phyloP scores from a whole-genome alignment of 2,888 invertebrate genomes.

The Norana najaformis region DNA sequence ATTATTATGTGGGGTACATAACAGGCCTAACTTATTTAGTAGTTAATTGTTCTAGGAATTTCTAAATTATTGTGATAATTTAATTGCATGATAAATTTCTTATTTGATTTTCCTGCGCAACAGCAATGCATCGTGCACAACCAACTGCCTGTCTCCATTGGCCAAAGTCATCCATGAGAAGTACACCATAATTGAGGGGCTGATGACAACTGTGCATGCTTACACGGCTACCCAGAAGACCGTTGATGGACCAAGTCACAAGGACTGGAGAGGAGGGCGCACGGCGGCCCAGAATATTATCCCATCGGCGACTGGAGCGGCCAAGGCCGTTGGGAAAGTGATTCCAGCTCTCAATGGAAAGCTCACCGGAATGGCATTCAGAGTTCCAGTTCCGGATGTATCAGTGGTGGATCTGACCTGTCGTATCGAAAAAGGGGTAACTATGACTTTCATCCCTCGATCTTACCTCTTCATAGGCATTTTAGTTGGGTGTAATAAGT shows the following conservation, averaged over 20 bases:
- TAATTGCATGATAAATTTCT: background rate
- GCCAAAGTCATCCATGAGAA: conserved; percentile 96
- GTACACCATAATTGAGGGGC: conserved; percentile 88
- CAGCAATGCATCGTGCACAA: conserved; percentile 94
- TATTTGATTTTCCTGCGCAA: conserved; percentile 29
- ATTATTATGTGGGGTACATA: background rate
- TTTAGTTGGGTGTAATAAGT: too few relatives aligned
- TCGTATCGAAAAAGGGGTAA: conserved; percentile 60
- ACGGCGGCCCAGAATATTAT: conserved; percentile 98
- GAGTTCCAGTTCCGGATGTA: conserved; percentile 94
- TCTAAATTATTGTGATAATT: background rate
- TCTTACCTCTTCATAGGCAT: background rate
- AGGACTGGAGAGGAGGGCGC: conserved; percentile 96
- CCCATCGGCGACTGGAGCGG: conserved; percentile 96
- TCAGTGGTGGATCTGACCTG: conserved; percentile 97
- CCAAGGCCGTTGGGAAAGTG: conserved; percentile 98
- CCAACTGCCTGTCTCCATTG: conserved; percentile 94
- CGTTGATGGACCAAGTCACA: conserved; percentile 88
- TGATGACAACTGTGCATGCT: conserved; percentile 97
- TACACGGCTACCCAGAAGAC: conserved; percentile 96
- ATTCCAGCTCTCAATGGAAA: conserved; percentile 94
- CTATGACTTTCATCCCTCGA: background rate
- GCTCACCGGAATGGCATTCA: conserved; percentile 99
- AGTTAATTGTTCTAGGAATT: background rate
- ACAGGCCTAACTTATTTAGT: background rate